These are phyloP conservation scores for Tiphia femorata DNA, from an alignment of 2,888 invertebrate genomes.

Conservation along the genomic window DNA sequence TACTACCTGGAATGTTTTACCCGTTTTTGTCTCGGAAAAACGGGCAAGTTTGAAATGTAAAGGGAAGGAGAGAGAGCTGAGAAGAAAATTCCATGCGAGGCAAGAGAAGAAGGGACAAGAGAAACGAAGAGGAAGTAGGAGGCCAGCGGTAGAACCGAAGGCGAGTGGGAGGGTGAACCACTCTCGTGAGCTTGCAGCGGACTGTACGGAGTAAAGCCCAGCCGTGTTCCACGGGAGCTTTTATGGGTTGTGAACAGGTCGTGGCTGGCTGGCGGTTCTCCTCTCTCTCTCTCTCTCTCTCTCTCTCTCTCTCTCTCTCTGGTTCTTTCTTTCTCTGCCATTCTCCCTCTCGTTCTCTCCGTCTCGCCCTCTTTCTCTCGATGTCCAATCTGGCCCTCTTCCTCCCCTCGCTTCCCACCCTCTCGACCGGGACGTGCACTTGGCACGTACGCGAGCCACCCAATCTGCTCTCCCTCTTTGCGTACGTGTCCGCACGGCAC, in stretches of 20 bases:
- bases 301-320: not conserved
- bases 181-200: slow-evolving; percentile 14
- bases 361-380: too few species aligned
- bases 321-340: not conserved
- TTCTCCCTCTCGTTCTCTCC: too few species aligned
- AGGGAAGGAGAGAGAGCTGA: too few species aligned
- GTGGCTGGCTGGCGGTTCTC: slow-evolving; percentile 13
- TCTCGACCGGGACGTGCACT: too few species aligned
- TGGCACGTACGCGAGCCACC: not conserved
- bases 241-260: slow-evolving; percentile 27
- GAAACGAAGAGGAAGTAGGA: too few species aligned
- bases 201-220: slow-evolving; percentile 17
- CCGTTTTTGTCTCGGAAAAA: too few species aligned
- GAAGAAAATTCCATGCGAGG: too few species aligned
- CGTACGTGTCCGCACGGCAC: not conserved
- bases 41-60: too few species aligned
- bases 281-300: slow-evolving; percentile 4
- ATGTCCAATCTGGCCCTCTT: too few species aligned
- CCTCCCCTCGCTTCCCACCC: not conserved
- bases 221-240: slow-evolving; percentile 18
- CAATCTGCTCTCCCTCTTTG: not conserved
- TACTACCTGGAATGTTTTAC: too few species aligned
- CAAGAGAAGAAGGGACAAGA: too few species aligned
- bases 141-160: not conserved
- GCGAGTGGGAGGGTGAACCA: slow-evolving; percentile 1